A percentile compares a stretch with the other conserved stretches of the same genome.
These are phyloP conservation scores for Teinopalpus imperialis DNA, from an alignment of 2,888 invertebrate genomes.

Conservation along the genomic window DNA sequence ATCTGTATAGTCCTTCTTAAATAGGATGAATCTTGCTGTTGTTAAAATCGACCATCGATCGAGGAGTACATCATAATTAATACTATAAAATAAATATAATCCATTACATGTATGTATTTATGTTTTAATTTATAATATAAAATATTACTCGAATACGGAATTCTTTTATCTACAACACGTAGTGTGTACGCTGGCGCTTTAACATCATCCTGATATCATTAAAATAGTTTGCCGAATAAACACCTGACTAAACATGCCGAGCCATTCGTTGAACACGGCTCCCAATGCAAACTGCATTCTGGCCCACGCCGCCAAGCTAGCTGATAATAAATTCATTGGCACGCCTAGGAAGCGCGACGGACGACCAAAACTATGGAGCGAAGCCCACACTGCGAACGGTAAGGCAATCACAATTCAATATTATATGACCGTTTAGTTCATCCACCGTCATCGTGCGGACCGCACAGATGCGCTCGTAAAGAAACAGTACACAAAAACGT, in stretches of 20 bases:
- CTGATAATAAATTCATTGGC: constrained; percentile 72
- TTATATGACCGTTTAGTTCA: constrained; percentile 59
- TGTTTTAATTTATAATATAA: no score
- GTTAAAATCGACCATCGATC: no score
- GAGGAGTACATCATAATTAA: no score
- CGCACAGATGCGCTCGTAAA: constrained; percentile 49
- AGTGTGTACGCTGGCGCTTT: constrained; percentile 18
- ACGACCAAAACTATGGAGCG: constrained; percentile 76
- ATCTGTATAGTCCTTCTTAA: no score
- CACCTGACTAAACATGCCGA: constrained; percentile 33
- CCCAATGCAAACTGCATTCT: constrained; percentile 70
- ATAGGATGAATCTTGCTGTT: no score
- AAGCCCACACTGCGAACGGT: constrained; percentile 70
- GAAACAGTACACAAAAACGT: constrained; percentile 52
- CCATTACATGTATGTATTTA: no score
- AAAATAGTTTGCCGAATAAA: constrained; percentile 32
- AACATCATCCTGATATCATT: constrained; percentile 25
- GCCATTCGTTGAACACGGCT: constrained; percentile 42
- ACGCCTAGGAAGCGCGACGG: constrained; percentile 72
- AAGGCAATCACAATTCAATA: constrained; percentile 56
- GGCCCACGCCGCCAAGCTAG: constrained; percentile 48
- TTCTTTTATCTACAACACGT: constrained; percentile 1
- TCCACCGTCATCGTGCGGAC: constrained; percentile 54
- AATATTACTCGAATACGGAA: no score
- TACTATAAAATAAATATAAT: no score